These are phyloP conservation scores for Cataglyphis cursor DNA, from an alignment of 2,888 invertebrate species.

Conservation along the genomic window DNA sequence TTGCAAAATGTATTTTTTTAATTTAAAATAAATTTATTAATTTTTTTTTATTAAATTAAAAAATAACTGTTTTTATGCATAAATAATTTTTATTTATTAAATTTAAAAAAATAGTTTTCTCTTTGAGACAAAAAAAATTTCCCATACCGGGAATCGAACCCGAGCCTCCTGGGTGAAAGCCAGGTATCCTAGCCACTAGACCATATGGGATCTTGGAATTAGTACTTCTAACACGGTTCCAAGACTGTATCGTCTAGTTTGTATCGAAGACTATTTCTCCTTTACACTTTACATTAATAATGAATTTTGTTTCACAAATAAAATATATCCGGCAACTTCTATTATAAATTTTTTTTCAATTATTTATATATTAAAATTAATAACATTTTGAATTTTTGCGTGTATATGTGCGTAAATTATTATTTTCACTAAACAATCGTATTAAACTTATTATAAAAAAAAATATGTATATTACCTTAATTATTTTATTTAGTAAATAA, in stretches of 20 bases:
- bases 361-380: neutral
- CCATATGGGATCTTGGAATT: conserved; percentile 85
- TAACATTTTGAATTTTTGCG: neutral
- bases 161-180: conserved; percentile 89
- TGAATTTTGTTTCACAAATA: neutral
- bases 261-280: neutral
- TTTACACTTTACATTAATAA: neutral
- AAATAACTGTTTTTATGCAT: neutral
- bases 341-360: neutral
- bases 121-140: conserved; percentile 83
- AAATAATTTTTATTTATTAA: neutral
- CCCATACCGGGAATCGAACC: conserved; percentile 90
- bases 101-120: neutral
- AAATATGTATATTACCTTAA: neutral
- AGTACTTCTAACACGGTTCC: neutral
- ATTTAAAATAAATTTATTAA: neutral
- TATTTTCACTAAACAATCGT: neutral
- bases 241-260: neutral
- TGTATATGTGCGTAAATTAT: neutral
- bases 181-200: conserved; percentile 90
- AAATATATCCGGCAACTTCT: neutral
- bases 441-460: neutral
- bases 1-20: neutral
- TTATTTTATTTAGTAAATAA: conserved; percentile 2
- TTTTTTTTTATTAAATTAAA: neutral